Evolutionary conservation across 2,797 vertebrate genomes (phyloP).

Genomic region (Mus spretus): DNA sequence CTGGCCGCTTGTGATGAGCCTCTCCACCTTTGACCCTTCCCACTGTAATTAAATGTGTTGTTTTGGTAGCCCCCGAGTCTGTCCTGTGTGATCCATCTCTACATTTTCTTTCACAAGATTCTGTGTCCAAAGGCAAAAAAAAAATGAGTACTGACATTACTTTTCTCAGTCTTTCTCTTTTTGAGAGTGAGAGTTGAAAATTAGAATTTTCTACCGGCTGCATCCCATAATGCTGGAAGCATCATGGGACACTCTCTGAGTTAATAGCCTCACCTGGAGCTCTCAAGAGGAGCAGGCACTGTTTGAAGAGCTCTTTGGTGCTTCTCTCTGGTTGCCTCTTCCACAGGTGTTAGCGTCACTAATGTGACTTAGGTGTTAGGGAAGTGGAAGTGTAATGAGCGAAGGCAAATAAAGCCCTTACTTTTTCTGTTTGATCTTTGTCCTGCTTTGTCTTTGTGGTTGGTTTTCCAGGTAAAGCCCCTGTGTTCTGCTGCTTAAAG

Average conservation of each 20-base stretch:
- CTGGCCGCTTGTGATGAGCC: not conserved
- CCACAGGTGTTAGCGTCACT: slow-evolving; percentile 53
- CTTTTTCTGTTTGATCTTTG: slow-evolving; percentile 57
- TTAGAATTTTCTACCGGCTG: slow-evolving; percentile 60
- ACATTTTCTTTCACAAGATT: not conserved
- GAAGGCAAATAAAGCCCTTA: slow-evolving; percentile 24
- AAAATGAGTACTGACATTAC: not conserved
- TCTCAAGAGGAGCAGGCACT: slow-evolving; percentile 54
- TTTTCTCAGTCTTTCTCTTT: slow-evolving; percentile 27
- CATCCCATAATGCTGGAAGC: slow-evolving; percentile 38
- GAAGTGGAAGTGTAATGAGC: slow-evolving; percentile 56
- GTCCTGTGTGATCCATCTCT: not conserved
- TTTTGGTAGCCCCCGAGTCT: not conserved
- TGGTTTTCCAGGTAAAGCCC: slow-evolving; percentile 19
- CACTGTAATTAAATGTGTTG: slow-evolving; percentile 12
- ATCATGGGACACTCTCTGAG: slow-evolving; percentile 50
- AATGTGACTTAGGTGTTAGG: slow-evolving; percentile 57
- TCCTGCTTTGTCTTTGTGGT: not conserved
- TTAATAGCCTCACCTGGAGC: slow-evolving; percentile 59
- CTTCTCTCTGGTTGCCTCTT: slow-evolving; percentile 59
- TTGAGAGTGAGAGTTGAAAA: slow-evolving; percentile 72
- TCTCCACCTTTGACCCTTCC: not conserved
- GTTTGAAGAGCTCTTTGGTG: slow-evolving; percentile 59
- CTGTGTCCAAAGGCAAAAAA: not conserved
- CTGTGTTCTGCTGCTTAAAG: slow-evolving; percentile 28